These are phyloP conservation scores for Ectobius pallidus DNA, from an alignment of 2,888 invertebrate species.

Conservation along the genomic window DNA sequence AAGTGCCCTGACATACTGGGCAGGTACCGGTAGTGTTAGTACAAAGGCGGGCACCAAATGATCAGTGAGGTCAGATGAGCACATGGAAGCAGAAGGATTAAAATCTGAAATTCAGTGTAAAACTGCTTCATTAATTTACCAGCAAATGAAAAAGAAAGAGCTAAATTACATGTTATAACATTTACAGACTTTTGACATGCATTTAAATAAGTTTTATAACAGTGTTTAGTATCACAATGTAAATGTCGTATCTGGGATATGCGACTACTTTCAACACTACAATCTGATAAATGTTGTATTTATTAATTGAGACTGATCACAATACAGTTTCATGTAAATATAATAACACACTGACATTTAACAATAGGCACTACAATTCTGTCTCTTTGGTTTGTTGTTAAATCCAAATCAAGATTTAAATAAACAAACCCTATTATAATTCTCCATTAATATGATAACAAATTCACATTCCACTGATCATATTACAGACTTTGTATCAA, in stretches of 20 bases:
- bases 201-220: no score
- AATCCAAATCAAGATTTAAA: slow-evolving; percentile 1
- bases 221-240: no score
- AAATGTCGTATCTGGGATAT: background rate
- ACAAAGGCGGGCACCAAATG: no score
- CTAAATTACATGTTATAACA: no score
- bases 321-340: background rate
- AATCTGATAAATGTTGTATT: background rate
- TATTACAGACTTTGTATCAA: background rate
- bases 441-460: slow-evolving; percentile 5
- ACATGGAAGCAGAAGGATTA: no score
- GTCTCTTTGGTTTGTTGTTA: background rate
- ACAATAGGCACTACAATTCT: slow-evolving; percentile 23
- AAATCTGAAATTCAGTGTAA: no score
- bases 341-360: slow-evolving; percentile 20
- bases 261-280: background rate
- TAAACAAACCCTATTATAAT: background rate
- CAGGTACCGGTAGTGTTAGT: no score
- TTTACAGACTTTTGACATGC: no score
- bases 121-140: no score
- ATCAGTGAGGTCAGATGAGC: no score
- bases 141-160: no score
- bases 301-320: slow-evolving; percentile 1
- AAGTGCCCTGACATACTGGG: no score
- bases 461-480: slow-evolving; percentile 8